A percentile compares a stretch with the other conserved stretches of the same genome.
phyloP scores from a whole-genome alignment of 2,797 vertebrate genomes.

The Syndactyla subalaris region DNA sequence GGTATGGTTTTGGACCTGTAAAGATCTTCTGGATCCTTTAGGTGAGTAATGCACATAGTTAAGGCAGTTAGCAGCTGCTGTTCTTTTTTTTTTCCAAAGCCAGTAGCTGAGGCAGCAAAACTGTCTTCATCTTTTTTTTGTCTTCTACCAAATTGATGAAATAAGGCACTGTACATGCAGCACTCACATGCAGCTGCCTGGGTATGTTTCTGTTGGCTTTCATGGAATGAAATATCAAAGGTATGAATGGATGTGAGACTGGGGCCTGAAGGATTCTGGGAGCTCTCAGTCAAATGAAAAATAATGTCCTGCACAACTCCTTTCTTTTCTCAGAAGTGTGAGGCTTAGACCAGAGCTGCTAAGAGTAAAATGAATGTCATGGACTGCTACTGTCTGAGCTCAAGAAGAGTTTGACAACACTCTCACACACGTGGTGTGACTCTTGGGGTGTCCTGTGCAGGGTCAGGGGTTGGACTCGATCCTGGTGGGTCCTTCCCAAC shows the following conservation, averaged over 20 bases:
- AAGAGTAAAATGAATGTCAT: neutral
- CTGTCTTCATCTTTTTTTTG: neutral
- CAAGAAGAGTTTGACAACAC: neutral
- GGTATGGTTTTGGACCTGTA: neutral
- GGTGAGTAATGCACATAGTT: neutral
- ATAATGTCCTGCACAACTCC: neutral
- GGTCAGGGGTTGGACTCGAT: neutral
- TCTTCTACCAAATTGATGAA: neutral
- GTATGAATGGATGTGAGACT: neutral
- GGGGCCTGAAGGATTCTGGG: neutral
- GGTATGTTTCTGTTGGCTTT: neutral
- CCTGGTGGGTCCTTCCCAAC: neutral
- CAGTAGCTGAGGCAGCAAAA: neutral
- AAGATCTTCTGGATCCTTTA: neutral
- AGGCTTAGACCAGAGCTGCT: neutral
- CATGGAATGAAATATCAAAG: neutral
- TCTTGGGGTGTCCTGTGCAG: neutral
- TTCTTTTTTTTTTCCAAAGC: neutral
- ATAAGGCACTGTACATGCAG: neutral
- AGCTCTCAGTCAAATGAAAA: neutral
- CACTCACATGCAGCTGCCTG: neutral
- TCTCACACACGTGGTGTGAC: neutral
- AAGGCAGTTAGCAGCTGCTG: neutral
- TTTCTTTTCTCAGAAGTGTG: neutral
- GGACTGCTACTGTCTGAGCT: neutral